phyloP scores from a whole-genome alignment of 2,113 vertebrate species.

The Ciconia boyciana region DNA sequence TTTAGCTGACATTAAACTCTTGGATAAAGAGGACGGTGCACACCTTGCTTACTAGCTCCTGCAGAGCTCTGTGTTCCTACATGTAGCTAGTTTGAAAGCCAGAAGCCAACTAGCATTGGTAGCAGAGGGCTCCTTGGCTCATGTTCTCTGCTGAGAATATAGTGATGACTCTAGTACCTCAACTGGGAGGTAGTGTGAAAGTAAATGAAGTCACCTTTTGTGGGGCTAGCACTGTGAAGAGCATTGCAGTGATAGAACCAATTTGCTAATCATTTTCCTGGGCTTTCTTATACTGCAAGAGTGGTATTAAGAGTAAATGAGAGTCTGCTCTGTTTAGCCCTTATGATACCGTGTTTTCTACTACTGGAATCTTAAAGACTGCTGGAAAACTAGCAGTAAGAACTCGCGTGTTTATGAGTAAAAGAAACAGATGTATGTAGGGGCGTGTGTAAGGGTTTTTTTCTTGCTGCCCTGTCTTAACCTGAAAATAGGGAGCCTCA shows the following conservation, averaged over 20 bases:
- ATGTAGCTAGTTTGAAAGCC: background rate
- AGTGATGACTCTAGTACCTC: background rate
- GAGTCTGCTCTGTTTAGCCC: background rate
- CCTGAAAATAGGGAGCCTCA: background rate
- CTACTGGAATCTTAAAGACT: background rate
- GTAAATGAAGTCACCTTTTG: background rate
- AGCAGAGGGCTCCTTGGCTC: background rate
- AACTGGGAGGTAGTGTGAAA: background rate
- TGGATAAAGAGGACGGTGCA: background rate
- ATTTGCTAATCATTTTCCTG: background rate
- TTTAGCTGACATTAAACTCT: background rate
- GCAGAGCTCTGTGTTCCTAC: background rate
- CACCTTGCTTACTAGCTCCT: background rate
- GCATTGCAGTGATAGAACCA: background rate
- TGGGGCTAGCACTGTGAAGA: background rate
- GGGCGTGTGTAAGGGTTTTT: background rate
- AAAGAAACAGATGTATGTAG: background rate
- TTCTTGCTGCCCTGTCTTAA: background rate
- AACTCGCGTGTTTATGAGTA: background rate
- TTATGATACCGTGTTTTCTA: background rate
- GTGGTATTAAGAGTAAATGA: background rate
- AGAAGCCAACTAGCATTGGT: background rate
- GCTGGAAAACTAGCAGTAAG: background rate
- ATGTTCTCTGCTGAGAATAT: background rate
- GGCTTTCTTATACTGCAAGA: background rate